phyloP scores from a whole-genome alignment of 2,888 invertebrate genomes.

The Vanessa cardui region DNA sequence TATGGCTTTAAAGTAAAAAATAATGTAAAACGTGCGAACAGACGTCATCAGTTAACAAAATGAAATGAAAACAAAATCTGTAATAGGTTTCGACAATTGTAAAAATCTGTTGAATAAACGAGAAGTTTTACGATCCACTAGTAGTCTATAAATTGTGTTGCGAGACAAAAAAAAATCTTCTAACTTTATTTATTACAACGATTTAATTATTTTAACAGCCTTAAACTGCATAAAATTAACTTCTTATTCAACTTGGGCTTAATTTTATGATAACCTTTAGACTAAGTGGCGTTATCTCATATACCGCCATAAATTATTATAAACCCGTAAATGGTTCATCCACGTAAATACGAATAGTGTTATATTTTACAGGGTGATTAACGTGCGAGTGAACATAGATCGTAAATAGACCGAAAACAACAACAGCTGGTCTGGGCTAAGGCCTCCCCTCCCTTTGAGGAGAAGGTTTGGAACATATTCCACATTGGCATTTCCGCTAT shows the following conservation, averaged over 20 bases:
- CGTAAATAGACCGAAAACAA: too few species aligned
- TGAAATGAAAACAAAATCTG: too few species aligned
- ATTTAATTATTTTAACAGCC: constrained; percentile 18
- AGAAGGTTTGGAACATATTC: too few species aligned
- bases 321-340: background rate
- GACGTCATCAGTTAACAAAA: too few species aligned
- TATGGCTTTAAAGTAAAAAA: too few species aligned
- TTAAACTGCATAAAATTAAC: constrained; percentile 19
- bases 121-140: too few species aligned
- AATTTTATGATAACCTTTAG: constrained; percentile 23
- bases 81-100: too few species aligned
- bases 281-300: constrained; percentile 13
- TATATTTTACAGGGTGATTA: background rate
- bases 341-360: background rate
- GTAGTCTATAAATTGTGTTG: background rate
- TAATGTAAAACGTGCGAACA: too few species aligned
- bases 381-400: background rate
- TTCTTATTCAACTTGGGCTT: constrained; percentile 19
- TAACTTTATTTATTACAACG: constrained; percentile 11
- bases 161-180: constrained; percentile 3
- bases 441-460: too few species aligned
- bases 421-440: too few species aligned
- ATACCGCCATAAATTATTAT: constrained; percentile 5
- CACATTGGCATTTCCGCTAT: too few species aligned
- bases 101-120: too few species aligned